These are phyloP conservation scores for Chrysodeixis includens DNA, from an alignment of 2,888 invertebrate genomes.

Conservation along the genomic window DNA sequence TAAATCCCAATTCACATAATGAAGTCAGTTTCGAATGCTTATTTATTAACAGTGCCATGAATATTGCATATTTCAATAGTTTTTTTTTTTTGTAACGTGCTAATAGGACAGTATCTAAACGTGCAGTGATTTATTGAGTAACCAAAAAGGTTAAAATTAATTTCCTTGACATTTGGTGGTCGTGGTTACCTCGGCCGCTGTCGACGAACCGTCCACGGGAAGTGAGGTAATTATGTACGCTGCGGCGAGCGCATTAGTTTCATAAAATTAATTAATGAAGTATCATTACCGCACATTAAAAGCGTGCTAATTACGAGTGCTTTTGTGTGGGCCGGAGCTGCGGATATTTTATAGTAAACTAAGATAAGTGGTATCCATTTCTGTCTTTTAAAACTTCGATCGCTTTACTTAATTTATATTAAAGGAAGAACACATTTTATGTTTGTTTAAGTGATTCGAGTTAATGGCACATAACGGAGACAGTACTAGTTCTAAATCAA, in stretches of 20 bases:
- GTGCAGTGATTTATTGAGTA: slow-evolving; percentile 43
- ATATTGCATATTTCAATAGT: slow-evolving; percentile 17
- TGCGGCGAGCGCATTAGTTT: slow-evolving; percentile 44
- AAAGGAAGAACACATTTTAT: too few relatives aligned
- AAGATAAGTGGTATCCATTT: neutral
- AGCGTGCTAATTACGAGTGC: slow-evolving; percentile 36
- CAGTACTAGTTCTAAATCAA: slow-evolving; percentile 38
- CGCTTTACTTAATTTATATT: neutral
- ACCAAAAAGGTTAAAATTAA: slow-evolving; percentile 44
- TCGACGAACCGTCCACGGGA: slow-evolving; percentile 38
- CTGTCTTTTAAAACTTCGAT: neutral
- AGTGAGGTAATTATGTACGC: slow-evolving; percentile 47
- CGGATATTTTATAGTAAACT: slow-evolving; percentile 8
- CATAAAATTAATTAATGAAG: slow-evolving; percentile 48
- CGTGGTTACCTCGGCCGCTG: slow-evolving; percentile 42
- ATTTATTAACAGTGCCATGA: slow-evolving; percentile 25
- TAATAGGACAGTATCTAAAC: slow-evolving; percentile 35
- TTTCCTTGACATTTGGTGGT: slow-evolving; percentile 57
- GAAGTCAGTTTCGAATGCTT: slow-evolving; percentile 10
- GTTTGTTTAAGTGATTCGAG: neutral
- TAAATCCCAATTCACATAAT: slow-evolving; percentile 16
- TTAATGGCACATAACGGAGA: neutral
- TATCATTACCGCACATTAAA: slow-evolving; percentile 51
- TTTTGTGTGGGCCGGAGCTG: neutral
- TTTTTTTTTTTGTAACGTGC: slow-evolving; percentile 11